Base-by-base conservation (phyloP, 2,113 vertebrate genomes). In the Ctenodactylus gundi region DNA sequence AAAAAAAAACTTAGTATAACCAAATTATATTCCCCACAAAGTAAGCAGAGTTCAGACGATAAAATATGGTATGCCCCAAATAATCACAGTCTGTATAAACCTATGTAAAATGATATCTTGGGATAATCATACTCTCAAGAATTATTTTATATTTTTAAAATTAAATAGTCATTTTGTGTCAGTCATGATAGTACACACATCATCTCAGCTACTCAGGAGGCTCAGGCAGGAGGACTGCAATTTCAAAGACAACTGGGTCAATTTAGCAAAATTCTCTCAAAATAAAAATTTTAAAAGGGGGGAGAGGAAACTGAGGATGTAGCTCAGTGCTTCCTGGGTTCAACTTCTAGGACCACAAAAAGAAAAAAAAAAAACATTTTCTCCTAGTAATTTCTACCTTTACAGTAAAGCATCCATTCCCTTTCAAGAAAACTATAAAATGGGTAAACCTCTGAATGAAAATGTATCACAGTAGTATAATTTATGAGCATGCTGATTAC, bases 91-190 rank as follows among this genome's bases (percentile, higher is more conserved):
- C n/a, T n/a, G n/a, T n/a, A n/a, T n/a, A n/a, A n/a, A 46, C 3
- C 75, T 25, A 55, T 17, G 21, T 51, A 55, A 58, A 25, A 17
- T 31, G 57, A 87, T 27, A 21, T 31, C 51, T 68, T 34, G 55
- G 39, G 78, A 4, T 44, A 64, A 34, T 53, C 14, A 18, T 10
- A 65, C n/a, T 14, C 68, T 53, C 17, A n/a, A 39, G 60, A 83
- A 86, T 64, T 31, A 72, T 80, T 80, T 77, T 29, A 44, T 90
- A 44, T 14, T 73, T 85, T n/a, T 60, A 86, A 91, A 93, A n/a
- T n/a, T n/a, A n/a, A 29, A 51, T 2, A 83, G 25, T 27, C 46
- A 58, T 18, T 67, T 21, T 73, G 27, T 12, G 14, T 31, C 14
- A 12, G 60, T 62, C 11, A 31, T 31, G 10, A 29, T 31, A 29